phyloP scores from a whole-genome alignment of 2,113 vertebrate genomes.

The Ranitomeya imitator region DNA sequence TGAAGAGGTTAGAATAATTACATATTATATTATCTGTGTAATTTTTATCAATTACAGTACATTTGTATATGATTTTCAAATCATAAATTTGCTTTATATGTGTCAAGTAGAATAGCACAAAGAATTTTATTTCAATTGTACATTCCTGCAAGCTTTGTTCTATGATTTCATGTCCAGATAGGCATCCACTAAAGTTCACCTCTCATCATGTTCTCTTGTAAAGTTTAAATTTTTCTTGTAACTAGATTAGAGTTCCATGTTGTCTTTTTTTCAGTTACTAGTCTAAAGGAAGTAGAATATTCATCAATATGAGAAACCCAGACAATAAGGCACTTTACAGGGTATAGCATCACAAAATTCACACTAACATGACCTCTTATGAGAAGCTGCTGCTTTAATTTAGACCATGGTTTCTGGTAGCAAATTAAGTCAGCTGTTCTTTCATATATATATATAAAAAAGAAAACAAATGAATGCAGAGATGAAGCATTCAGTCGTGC shows the following conservation, averaged over 20 bases:
- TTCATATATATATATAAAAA: background rate
- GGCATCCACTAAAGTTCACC: background rate
- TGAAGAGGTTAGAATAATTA: background rate
- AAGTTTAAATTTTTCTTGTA: background rate
- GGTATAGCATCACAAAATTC: background rate
- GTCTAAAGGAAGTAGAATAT: background rate
- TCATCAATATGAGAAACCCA: background rate
- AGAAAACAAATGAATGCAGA: constrained; percentile 32
- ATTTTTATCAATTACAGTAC: background rate
- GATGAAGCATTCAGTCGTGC: constrained; percentile 6
- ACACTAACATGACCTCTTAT: background rate
- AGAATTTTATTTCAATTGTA: background rate
- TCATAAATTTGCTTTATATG: background rate
- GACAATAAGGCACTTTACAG: background rate
- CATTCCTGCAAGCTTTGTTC: background rate
- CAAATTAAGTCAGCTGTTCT: background rate
- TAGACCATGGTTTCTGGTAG: background rate
- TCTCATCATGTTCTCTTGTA: background rate
- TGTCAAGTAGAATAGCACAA: background rate
- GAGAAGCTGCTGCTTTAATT: background rate
- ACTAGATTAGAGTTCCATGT: background rate
- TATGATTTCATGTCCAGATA: background rate
- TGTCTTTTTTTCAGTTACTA: background rate
- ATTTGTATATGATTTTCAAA: background rate
- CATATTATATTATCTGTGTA: background rate